Base-by-base conservation (phyloP, 2,113 vertebrate species). In the Burhinus oedicnemus region DNA sequence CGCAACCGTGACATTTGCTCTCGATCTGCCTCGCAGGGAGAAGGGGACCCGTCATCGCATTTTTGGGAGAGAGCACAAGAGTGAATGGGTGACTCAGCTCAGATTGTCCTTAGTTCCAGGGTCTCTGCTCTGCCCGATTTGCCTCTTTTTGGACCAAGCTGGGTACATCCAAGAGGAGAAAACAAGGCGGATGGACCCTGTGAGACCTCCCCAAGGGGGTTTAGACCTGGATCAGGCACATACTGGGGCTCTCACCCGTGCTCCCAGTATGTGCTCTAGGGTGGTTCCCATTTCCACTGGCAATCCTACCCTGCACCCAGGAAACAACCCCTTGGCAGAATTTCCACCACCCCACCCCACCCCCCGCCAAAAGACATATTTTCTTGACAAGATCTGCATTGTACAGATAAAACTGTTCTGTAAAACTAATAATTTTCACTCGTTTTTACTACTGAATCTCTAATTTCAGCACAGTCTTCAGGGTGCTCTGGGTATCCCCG, bases 31-130 rank as follows among this genome's bases (percentile, higher is more conserved):
- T 55, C 1, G 5, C 18, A 7, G 40, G 26, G 62, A 82, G 52
- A 34, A 36, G 55, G 45, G 62, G 8, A 36, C 54, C n/a, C 1
- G 0, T 9, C 36, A 12, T 7, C 0, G 0, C 54, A 2, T 55
- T 40, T 17, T 21, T 44, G 64, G 65, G n/a, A n/a, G 5, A 40
- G 18, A 52, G 42, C 60, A 32, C 11, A 10, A 12, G 60, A 26
- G 17, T 12, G 42, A 36, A 10, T 2, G 62, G 6, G 42, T 65
- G 51, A 32, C 89, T 66, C 69, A n/a, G 85, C 85, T 65, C 49
- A 3, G 23, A 11, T 4, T 3, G 5, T 5, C 51, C 57, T 52
- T 9, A 15, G 52, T 65, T 47, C 65, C 74, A 38, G 38, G 30
- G 27, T 7, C 64, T 71, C 40, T 12, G 47, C 45, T 27, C 26